Evolutionary conservation across 2,797 vertebrate species (phyloP).

Genomic region (Miichthys miiuy): DNA sequence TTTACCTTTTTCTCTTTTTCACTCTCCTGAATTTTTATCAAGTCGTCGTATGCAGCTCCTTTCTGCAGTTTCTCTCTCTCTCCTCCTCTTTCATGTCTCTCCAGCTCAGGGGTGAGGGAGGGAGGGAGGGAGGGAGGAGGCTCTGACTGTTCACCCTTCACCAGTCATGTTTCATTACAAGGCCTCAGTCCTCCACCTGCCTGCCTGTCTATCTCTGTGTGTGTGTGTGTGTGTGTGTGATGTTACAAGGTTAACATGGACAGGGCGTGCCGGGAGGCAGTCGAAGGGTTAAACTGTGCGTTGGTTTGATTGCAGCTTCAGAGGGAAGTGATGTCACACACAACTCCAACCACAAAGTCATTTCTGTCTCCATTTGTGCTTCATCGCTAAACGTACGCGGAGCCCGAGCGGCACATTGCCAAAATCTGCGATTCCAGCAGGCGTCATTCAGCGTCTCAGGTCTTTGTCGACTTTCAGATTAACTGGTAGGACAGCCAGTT

Average conservation of each 20-base stretch:
- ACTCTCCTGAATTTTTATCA: conserved; percentile 43
- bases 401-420: neutral
- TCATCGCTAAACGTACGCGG: neutral
- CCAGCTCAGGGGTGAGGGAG: conserved; percentile 29
- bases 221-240: conserved; percentile 9
- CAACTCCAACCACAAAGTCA: neutral
- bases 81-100: conserved; percentile 43
- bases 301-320: conserved; percentile 28
- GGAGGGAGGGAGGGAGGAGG: conserved; percentile 7
- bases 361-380: neutral
- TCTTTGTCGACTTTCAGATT: too few relatives aligned
- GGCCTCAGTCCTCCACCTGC: conserved; percentile 56
- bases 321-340: conserved; percentile 23
- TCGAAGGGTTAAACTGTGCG: conserved; percentile 45
- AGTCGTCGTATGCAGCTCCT: conserved; percentile 36
- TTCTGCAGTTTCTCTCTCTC: conserved; percentile 24
- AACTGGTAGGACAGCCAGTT: too few relatives aligned
- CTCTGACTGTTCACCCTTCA: conserved; percentile 66
- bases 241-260: conserved; percentile 54
- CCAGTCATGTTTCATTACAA: conserved; percentile 74
- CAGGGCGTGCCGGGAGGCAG: neutral
- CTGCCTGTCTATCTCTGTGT: conserved; percentile 41
- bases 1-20: neutral
- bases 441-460: too few relatives aligned
- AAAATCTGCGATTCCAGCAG: too few relatives aligned